Base-by-base conservation (phyloP, 2,888 invertebrate species). In the Phyllotreta striolata region DNA sequence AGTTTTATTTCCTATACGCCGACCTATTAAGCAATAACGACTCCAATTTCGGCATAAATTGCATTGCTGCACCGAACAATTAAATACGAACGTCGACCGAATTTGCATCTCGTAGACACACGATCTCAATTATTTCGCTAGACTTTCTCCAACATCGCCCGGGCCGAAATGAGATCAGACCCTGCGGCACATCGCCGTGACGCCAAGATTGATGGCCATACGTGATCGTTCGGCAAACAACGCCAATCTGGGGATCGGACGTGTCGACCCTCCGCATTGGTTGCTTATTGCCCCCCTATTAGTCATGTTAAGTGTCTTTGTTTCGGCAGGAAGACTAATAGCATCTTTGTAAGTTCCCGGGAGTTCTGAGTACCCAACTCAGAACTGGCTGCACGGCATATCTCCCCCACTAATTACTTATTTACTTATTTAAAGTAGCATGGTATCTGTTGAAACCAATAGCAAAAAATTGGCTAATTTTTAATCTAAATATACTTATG, bases 181-280 rank as follows among this genome's bases (percentile, higher is more conserved):
- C 41, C 51, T 41, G 51, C 51, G 43, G 52, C 60, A 52, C 52
- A 52, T 52, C 52, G 10, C 6, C 52, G 52, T 70, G 70, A 72
- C 70, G 70, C 59, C 63, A 63, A 76, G 76, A 78, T 77, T 76
- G 74, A 78, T 77, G 73, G 70, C 74, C 70, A 71, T 70, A 75
- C 78, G 76, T 78, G 78, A 77, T 76, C 74, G 72, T 73, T 71
- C 70, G 72, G 72, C 74, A 77, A 76, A 75, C 76, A 77, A 74
- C 75, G 69, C 70, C 77, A 77, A 77, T 78, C 76, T 75, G 74
- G 72, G 68, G 68, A 71, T 66, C 70, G 69, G 70, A 76, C 76
- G 77, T 77, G 77, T 72, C 71, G 69, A 73, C 68, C 72, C 70
- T 68, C 61, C 64, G 70, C 75, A 75, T 74, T 72, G 74, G 72